Conservation (phyloP, 2,797 vertebrate genomes). For the Siniperca scherzeri region DNA sequence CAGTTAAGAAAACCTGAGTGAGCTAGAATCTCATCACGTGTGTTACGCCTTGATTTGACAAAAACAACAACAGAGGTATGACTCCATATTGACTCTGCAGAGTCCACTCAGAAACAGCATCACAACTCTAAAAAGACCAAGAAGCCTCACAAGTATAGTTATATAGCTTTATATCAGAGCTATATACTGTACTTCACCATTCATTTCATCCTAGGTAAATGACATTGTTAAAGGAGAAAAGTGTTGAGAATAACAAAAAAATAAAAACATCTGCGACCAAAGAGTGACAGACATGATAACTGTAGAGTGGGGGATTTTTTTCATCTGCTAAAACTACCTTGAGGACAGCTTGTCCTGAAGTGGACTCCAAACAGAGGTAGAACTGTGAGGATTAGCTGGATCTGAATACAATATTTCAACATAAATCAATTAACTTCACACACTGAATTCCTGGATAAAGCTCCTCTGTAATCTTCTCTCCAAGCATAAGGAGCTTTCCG, state of each 20-base stretch:
- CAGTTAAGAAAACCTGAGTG: conserved; percentile 17
- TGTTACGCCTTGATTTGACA: conserved; percentile 9
- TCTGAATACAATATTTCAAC: conserved; percentile 79
- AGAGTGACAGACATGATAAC: conserved; percentile 16
- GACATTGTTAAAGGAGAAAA: conserved; percentile 9
- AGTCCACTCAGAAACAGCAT: neutral
- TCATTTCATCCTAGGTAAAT: neutral
- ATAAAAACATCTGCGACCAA: conserved; percentile 4
- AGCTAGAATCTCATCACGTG: conserved; percentile 6
- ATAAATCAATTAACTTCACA: conserved; percentile 85
- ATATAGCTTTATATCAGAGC: neutral
- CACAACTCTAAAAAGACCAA: neutral
- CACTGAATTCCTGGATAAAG: conserved; percentile 82
- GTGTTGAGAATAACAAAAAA: conserved; percentile 6
- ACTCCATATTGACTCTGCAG: conserved; percentile 45
- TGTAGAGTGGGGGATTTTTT: neutral
- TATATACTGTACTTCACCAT: neutral
- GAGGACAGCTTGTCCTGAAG: conserved; percentile 64
- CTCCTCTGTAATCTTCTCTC: conserved; percentile 83
- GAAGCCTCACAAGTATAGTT: neutral
- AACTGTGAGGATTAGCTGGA: conserved; percentile 74
- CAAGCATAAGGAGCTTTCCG: conserved; percentile 85
- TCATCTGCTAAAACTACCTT: conserved; percentile 32
- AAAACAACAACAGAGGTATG: neutral
- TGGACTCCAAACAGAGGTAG: conserved; percentile 61